These are phyloP conservation scores for Okapia johnstoni DNA, from an alignment of 2,113 vertebrate species.

Conservation along the genomic window DNA sequence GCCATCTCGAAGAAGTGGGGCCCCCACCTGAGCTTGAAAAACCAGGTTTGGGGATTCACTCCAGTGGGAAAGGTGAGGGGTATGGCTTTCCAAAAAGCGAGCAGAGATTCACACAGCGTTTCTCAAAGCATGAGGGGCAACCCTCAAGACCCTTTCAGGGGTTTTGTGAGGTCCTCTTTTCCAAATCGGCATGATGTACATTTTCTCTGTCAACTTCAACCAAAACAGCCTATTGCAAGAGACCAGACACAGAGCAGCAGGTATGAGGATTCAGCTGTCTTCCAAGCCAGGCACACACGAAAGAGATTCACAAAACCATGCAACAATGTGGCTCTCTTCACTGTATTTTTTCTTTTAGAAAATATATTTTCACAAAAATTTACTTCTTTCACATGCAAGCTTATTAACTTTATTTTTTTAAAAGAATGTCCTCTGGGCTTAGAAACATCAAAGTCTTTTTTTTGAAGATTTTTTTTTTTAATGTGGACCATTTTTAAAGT, in stretches of 20 bases:
- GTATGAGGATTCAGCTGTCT: not conserved
- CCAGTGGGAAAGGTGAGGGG: not conserved
- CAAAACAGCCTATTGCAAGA: not conserved
- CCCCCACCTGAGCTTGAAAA: not conserved
- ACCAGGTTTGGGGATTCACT: not conserved
- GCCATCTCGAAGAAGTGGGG: not conserved
- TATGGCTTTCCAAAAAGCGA: not conserved
- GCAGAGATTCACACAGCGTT: not conserved
- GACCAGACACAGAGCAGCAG: accelerated
- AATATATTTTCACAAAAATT: not conserved
- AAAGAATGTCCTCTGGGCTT: not conserved
- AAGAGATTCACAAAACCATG: not conserved
- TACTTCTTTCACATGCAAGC: not conserved
- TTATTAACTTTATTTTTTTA: not conserved
- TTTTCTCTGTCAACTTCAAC: not conserved
- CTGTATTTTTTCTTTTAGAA: not conserved
- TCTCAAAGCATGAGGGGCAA: not conserved
- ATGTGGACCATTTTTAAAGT: not conserved
- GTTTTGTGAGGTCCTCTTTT: not conserved
- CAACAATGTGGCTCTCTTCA: not conserved
- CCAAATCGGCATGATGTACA: no score
- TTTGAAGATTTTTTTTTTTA: not conserved
- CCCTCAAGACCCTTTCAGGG: not conserved
- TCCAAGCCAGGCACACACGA: not conserved
- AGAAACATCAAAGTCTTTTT: not conserved